Evolutionary conservation across 2,888 invertebrate species (phyloP).

Genomic region (Drosophila buzzatii): DNA sequence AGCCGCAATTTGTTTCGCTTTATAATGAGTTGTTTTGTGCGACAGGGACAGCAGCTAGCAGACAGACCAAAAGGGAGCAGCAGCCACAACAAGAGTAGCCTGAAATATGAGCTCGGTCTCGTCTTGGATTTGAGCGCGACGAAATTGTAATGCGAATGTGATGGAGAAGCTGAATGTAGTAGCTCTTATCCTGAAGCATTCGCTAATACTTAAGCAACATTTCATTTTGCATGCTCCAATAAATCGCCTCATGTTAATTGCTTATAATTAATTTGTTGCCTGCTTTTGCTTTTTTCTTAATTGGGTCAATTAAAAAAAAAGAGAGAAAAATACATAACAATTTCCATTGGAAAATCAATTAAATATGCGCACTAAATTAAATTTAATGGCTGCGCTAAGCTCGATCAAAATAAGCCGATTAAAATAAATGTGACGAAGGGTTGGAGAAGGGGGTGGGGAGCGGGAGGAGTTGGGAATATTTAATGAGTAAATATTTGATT

Average conservation of each 20-base stretch:
- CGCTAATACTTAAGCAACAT: constrained; percentile 13
- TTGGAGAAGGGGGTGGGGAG: neutral
- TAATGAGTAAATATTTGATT: constrained; percentile 8
- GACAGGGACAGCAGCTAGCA: constrained; percentile 11
- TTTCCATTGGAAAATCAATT: constrained; percentile 38
- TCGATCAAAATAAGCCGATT: constrained; percentile 11
- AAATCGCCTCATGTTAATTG: constrained; percentile 57
- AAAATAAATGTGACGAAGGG: constrained; percentile 6
- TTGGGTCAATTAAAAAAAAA: constrained; percentile 41
- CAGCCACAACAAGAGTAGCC: constrained; percentile 1
- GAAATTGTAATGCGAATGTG: constrained; percentile 19
- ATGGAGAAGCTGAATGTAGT: neutral
- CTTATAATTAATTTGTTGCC: constrained; percentile 61
- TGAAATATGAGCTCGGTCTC: constrained; percentile 38
- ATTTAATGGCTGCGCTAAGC: constrained; percentile 20
- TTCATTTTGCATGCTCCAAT: constrained; percentile 35
- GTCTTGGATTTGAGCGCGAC: constrained; percentile 35
- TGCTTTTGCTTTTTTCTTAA: constrained; percentile 37
- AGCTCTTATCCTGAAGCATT: constrained; percentile 13
- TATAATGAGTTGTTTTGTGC: constrained; percentile 72
- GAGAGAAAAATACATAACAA: neutral
- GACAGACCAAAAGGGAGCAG: constrained; percentile 2
- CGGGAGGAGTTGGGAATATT: neutral
- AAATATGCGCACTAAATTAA: constrained; percentile 24
- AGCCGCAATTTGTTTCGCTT: constrained; percentile 74